Percentiles rank a stretch among this genome's conserved stretches.
phyloP scores from a whole-genome alignment of 2,797 vertebrate species.

The Oreochromis grahami region DNA sequence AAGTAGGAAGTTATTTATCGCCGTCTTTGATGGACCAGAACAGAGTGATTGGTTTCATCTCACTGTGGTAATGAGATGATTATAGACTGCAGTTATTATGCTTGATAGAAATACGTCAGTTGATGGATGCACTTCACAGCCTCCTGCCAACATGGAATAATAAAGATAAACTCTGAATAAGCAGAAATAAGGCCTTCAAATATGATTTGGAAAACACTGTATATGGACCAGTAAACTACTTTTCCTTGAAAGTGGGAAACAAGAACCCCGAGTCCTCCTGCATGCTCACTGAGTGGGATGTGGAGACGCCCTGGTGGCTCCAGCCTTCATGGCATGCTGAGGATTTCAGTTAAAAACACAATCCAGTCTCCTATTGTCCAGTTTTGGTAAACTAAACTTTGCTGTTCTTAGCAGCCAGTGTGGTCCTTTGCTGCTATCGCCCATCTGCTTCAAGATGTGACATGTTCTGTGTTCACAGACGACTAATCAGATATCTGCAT shows the following conservation, averaged over 20 bases:
- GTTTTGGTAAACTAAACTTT: background rate
- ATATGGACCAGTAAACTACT: background rate
- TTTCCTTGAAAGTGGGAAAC: background rate
- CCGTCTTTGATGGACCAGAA: background rate
- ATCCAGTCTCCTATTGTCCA: background rate
- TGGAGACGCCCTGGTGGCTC: background rate
- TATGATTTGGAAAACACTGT: rapidly evolving
- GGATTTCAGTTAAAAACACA: background rate
- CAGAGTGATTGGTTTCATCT: rapidly evolving
- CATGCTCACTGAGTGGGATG: background rate
- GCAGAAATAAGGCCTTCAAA: background rate
- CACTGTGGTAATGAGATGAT: background rate
- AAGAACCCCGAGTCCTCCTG: background rate
- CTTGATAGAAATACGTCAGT: background rate
- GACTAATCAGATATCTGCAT: background rate
- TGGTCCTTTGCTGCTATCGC: background rate
- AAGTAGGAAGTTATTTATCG: background rate
- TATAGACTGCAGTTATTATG: background rate
- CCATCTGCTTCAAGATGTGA: background rate
- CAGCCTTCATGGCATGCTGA: background rate
- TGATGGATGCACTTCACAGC: background rate
- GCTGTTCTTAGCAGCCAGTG: background rate
- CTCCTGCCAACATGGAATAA: background rate
- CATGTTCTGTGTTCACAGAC: background rate
- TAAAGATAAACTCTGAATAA: background rate